Conservation (phyloP, 2,797 vertebrate species). For the Rhynchotus rufescens region DNA sequence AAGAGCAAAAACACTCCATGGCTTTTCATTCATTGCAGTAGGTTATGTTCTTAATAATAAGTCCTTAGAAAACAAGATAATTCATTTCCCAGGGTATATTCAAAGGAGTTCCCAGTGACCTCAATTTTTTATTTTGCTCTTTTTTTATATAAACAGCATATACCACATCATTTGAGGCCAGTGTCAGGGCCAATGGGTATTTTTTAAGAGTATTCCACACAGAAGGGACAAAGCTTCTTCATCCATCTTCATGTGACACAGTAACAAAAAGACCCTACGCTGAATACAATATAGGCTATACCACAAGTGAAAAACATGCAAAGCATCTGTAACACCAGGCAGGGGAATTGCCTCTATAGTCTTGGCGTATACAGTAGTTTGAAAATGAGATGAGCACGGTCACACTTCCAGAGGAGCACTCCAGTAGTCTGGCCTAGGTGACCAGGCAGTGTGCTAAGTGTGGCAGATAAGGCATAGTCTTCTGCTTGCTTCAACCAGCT, state of each 20-base stretch:
- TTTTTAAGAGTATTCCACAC: not conserved
- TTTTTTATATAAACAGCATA: not conserved
- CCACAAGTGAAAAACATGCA: not conserved
- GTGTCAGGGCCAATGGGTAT: not conserved
- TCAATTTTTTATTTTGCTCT: not conserved
- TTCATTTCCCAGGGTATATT: not conserved
- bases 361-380: not conserved
- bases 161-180: rapidly evolving
- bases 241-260: rapidly evolving
- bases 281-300: not conserved
- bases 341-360: not conserved
- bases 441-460: not conserved
- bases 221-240: not conserved
- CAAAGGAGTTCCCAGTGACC: not conserved
- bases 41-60: not conserved
- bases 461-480: not conserved
- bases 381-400: not conserved
- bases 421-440: not conserved
- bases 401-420: not conserved
- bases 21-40: not conserved
- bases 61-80: not conserved
- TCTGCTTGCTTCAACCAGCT: not conserved
- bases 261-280: not conserved
- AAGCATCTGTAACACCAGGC: not conserved
- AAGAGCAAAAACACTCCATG: not conserved